Evolutionary conservation across 2,888 invertebrate species (phyloP).

Genomic region (Scotopteryx bipunctaria): DNA sequence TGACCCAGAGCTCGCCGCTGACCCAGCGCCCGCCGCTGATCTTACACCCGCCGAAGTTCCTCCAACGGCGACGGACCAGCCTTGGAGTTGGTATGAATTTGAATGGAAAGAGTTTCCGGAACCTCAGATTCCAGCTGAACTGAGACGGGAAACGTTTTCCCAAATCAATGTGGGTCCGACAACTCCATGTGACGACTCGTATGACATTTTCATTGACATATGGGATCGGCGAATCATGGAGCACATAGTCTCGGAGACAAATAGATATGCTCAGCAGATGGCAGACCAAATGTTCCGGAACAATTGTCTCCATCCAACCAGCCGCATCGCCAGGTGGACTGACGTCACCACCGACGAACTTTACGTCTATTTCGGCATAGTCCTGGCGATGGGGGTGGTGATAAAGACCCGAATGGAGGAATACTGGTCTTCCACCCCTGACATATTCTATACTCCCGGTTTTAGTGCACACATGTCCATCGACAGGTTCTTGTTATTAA

Average conservation of each 20-base stretch:
- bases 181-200: slow-evolving; percentile 29
- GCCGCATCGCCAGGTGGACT: slow-evolving; percentile 28
- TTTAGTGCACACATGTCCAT: slow-evolving; percentile 17
- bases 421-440: slow-evolving; percentile 36
- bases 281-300: slow-evolving; percentile 16
- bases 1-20: slow-evolving; percentile 2
- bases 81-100: slow-evolving; percentile 16
- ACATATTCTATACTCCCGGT: slow-evolving; percentile 31
- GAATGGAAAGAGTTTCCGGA: slow-evolving; percentile 26
- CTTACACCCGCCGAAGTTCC: slow-evolving; percentile 1
- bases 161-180: slow-evolving; percentile 34
- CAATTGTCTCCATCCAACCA: slow-evolving; percentile 17
- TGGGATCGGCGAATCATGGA: slow-evolving; percentile 44
- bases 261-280: slow-evolving; percentile 42
- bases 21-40: slow-evolving; percentile 7
- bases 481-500: slow-evolving; percentile 1
- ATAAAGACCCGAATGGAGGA: slow-evolving; percentile 34
- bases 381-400: slow-evolving; percentile 38
- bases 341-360: slow-evolving; percentile 28
- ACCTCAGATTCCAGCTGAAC: slow-evolving; percentile 24
- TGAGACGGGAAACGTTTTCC: slow-evolving; percentile 32
- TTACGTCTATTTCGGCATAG: slow-evolving; percentile 35
- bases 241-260: slow-evolving; percentile 39
- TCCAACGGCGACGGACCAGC: slow-evolving; percentile 17
- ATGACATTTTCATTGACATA: slow-evolving; percentile 38